Base-by-base conservation (phyloP, 2,797 vertebrate genomes). In the Ceyx erithaca region DNA sequence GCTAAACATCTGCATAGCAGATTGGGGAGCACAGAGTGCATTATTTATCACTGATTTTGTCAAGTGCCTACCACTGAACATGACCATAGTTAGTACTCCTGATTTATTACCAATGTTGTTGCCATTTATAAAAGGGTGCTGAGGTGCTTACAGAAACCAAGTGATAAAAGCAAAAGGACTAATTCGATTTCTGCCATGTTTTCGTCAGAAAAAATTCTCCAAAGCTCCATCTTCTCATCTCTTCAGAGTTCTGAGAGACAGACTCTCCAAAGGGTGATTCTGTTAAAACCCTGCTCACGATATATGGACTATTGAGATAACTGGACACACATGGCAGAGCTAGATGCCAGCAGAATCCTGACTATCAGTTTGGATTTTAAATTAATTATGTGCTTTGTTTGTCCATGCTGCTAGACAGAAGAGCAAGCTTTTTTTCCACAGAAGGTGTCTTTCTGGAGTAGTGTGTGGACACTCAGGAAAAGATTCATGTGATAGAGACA, bases 181-280 rank as follows among this genome's bases (percentile, higher is more conserved):
- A 33, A 64, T 73, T 63, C 26, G 1, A 5, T 37, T 78, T 12
- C 12, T 84, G 66, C 22, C 14, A 8, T 17, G 10, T 7, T 28
- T 31, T 64, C 5, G 14, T 21, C 8, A 49, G n/a, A 72, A 79
- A 84, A 84, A 35, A 10, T 11, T 40, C 22, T 40, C 14, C 2
- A 69, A 68, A 43, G 1, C 1, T 2, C 35, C 16, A 40, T 10
- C 16, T 35, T 55, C 15, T 49, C 1, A 35, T 48, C 26, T 46
- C 20, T 41, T 79, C 59, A 57, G 8, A 71, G 16, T 46, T 67
- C 31, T 57, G 16, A 49, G 23, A 61, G 28, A 77, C 84, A 69
- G 55, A n/a, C 12, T 4, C 40, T 40, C 45, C 37, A 33, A 71
- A 59, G 4, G 0, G 0, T 14, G 23, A 62, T 33, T 81, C 58